phyloP scores from a whole-genome alignment of 2,113 vertebrate genomes.

The Rhombomys opimus region DNA sequence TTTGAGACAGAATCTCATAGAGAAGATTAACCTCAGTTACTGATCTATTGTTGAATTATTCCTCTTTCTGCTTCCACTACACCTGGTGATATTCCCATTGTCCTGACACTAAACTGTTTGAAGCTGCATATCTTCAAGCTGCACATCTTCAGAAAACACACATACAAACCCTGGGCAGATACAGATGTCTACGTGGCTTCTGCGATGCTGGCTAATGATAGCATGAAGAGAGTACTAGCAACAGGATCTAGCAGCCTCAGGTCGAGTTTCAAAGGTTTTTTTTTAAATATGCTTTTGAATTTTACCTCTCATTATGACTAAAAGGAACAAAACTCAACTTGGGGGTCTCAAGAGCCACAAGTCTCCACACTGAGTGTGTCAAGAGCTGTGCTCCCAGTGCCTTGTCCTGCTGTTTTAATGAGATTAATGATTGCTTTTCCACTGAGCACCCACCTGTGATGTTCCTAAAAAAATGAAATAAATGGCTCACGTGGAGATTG shows the following conservation, averaged over 20 bases:
- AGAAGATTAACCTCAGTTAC: not conserved
- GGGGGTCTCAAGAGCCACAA: conserved; percentile 22
- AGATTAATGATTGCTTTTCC: conserved; percentile 55
- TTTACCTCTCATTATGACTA: conserved; percentile 60
- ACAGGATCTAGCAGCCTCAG: not conserved
- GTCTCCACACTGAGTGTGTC: conserved; percentile 33
- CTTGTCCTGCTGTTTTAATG: conserved; percentile 72
- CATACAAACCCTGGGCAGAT: not conserved
- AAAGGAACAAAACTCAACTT: conserved; percentile 69
- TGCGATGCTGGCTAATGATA: not conserved
- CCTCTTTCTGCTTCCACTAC: not conserved
- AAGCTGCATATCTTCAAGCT: not conserved
- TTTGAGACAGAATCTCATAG: not conserved
- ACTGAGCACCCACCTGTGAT: conserved; percentile 72
- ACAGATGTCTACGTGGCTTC: not conserved
- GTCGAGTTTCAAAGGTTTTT: conserved; percentile 60
- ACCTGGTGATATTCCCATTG: not conserved
- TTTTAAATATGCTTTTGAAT: conserved; percentile 62
- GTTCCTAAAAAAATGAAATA: conserved; percentile 74
- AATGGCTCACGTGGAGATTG: conserved; percentile 70
- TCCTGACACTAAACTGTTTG: not conserved
- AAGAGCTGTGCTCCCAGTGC: conserved; percentile 49
- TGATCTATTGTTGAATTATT: not conserved
- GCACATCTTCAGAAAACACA: not conserved
- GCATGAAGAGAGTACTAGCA: not conserved